A percentile compares a stretch with the other conserved stretches of the same genome.
phyloP scores from a whole-genome alignment of 2,888 invertebrate species.

The Cerastis rubricosa region DNA sequence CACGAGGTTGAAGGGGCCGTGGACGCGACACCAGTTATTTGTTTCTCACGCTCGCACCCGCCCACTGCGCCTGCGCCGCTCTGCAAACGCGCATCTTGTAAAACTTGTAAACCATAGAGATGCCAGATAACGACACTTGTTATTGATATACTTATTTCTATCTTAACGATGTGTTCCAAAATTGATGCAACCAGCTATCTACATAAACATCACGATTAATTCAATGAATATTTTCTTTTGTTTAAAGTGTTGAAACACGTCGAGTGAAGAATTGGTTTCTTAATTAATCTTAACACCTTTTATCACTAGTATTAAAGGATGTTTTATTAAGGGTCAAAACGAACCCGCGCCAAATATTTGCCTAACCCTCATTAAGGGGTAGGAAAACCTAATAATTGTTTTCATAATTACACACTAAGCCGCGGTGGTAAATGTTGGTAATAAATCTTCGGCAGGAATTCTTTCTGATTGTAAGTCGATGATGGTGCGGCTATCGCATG shows the following conservation, averaged over 20 bases:
- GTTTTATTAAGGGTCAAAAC: slow-evolving; percentile 57
- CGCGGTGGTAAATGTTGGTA: slow-evolving; percentile 46
- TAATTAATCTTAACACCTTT: slow-evolving; percentile 52
- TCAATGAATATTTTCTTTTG: slow-evolving; percentile 35
- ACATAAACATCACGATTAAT: slow-evolving; percentile 55
- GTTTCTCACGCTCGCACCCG: slow-evolving; percentile 89
- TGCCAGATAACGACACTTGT: slow-evolving; percentile 65
- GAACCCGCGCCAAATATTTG: slow-evolving; percentile 62
- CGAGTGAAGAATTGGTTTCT: slow-evolving; percentile 31
- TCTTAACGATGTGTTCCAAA: slow-evolving; percentile 63
- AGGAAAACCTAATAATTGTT: slow-evolving; percentile 64
- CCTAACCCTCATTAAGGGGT: slow-evolving; percentile 57
- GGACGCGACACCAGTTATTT: slow-evolving; percentile 83
- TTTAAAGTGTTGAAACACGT: slow-evolving; percentile 34
- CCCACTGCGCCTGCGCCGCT: slow-evolving; percentile 80
- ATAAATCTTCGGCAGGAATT: slow-evolving; percentile 56
- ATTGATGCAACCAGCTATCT: slow-evolving; percentile 59
- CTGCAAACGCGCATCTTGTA: slow-evolving; percentile 74
- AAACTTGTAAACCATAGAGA: slow-evolving; percentile 66
- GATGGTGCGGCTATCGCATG: slow-evolving; percentile 59
- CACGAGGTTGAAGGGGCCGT: slow-evolving; percentile 73
- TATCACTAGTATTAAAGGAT: slow-evolving; percentile 56
- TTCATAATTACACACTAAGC: slow-evolving; percentile 57
- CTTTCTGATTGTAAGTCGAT: slow-evolving; percentile 50
- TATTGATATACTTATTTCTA: slow-evolving; percentile 66